Base-by-base conservation (phyloP, 2,888 invertebrate genomes). In the Cerceris rybyensis region DNA sequence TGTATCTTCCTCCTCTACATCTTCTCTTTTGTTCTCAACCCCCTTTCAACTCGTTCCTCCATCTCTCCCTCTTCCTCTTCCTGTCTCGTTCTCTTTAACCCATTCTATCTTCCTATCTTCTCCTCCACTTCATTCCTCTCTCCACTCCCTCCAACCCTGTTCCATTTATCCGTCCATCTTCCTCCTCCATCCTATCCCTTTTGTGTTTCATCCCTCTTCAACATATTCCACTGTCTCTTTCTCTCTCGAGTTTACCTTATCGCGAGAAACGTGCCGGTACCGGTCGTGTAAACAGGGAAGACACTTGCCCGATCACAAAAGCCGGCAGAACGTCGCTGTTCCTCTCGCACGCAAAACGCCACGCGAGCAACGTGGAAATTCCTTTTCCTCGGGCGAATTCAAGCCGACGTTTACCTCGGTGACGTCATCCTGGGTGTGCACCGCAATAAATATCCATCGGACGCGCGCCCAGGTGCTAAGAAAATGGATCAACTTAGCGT, bases 381-480 rank as follows among this genome's bases (percentile, higher is more conserved):
- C 81, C 81, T 70, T 76, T 70, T 66, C 58, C 63, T 55, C 17
- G 66, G 61, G 70, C 43, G 75, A 73, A 71, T 77, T 75, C 77
- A 61, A 39, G 52, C 49, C 70, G 61, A 52, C 71, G 75, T 78
- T 75, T 75, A 66, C 55, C 59, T 65, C 70, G 65, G 41, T 72
- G 66, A 74, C 84, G 84, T 76, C 70, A 66, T 69, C 71, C 60
- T n/a, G 52, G 55, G 66, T 41, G 73, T 60, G 58, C 41, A 67
- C 70, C 72, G 77, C 79, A 81, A 85, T 84, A 84, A 84, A 85
- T 85, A 85, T 85, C 84, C 81, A 82, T 82, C 78, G 81, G 75
- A 69, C 80, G 69, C 72, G 74, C 73, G 76, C 67, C 65, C 82
- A 85, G 85, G 83, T 85, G 81, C 63, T 80, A 78, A 82, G 82